Evolutionary conservation across 2,888 invertebrate species (phyloP).

Genomic region (Myopa testacea): DNA sequence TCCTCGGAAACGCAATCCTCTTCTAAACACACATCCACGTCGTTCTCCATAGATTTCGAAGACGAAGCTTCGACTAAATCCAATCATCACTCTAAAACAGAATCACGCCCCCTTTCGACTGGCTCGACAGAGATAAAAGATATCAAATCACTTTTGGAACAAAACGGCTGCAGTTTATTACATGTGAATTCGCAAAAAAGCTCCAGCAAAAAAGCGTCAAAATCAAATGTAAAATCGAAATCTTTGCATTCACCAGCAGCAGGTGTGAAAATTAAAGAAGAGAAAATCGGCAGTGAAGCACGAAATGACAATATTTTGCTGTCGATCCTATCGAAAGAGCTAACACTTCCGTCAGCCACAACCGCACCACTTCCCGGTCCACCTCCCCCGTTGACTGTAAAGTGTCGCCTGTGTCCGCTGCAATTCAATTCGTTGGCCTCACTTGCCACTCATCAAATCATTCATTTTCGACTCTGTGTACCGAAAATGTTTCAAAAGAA

Average conservation of each 20-base stretch:
- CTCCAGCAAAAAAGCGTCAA: not conserved
- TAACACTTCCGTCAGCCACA: not conserved
- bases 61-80: slow-evolving; percentile 1
- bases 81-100: not conserved
- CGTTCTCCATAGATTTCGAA: slow-evolving; percentile 31
- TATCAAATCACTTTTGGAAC: slow-evolving; percentile 53
- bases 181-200: slow-evolving; percentile 10
- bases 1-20: not conserved
- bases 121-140: slow-evolving; percentile 44
- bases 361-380: slow-evolving; percentile 18
- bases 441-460: slow-evolving; percentile 57
- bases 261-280: slow-evolving; percentile 22
- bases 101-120: not conserved
- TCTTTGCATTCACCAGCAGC: not conserved
- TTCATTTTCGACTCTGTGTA: slow-evolving; percentile 52
- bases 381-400: slow-evolving; percentile 39
- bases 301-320: slow-evolving; percentile 14
- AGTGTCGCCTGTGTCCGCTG: slow-evolving; percentile 50
- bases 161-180: slow-evolving; percentile 54
- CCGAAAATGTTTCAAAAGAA: slow-evolving; percentile 53
- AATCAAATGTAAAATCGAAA: slow-evolving; percentile 9
- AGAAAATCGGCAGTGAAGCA: not conserved
- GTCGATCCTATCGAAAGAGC: slow-evolving; percentile 13
- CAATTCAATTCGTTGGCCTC: slow-evolving; percentile 50
- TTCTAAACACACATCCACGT: not conserved